Evolutionary conservation across 1,140 invertebrate genomes (phyloP), one percentile per base, ranked within the genome.

Genomic region (Zelostemma sp.): DNA sequence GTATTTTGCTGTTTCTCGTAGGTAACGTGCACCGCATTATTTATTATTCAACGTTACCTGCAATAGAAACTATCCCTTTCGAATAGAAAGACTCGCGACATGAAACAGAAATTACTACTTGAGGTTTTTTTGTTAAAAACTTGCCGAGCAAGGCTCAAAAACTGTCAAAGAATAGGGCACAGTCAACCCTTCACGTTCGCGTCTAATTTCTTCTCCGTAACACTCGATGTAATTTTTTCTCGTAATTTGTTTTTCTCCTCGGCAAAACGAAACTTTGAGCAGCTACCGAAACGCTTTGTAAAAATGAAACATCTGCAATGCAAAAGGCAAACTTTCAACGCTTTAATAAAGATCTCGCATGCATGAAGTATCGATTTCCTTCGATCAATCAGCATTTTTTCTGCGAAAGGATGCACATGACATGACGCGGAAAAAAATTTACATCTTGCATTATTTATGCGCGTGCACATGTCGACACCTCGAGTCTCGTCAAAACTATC

Each of bases 361-460:
- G n/a, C n/a, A n/a, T n/a, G n/a, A 28, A 11, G 1, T 0, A 56
- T 70, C 49, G 58, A 66, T 62, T 63, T 55, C 62, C 41, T 43
- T 49, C 31, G 50, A 80, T 82, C 80, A 78, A 83, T 83, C 78
- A 76, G 72, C 73, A 78, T 81, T 82, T 81, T 81, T 80, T 79
- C 74, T 81, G 80, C 75, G 81, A 81, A 83, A 78, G 63, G 46
- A 46, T 62, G 64, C 83, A 84, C 77, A 57, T 82, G 80, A 80
- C 79, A 76, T 83, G 81, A 85, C 81, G 64, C 61, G 56, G 79
- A 81, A 81, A 82, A 83, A 83, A 85, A 83, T 84, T 85, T 81
- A 73, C 82, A 84, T 85, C 77, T 62, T 74, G 64, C 56, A 78
- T 82, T 81, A 78, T 77, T 79, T 74, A 72, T 70, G 58, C 60